A percentile compares a stretch with the other conserved stretches of the same genome.
Evolutionary conservation across 2,888 invertebrate genomes (phyloP).

Genomic region (Elmis aenea): DNA sequence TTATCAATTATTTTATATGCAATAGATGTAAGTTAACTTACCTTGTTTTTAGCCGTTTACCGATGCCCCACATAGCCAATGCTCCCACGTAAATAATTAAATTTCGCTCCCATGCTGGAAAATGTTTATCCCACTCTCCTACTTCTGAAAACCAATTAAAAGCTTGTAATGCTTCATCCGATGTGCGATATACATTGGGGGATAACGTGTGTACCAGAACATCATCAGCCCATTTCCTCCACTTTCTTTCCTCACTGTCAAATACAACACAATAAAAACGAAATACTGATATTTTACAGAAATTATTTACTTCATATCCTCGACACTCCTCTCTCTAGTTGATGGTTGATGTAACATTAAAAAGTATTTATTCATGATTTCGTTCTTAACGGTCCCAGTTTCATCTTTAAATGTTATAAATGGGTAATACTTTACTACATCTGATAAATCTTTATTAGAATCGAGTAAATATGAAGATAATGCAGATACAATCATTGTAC

Average conservation of each 20-base stretch:
- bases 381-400: slow-evolving; percentile 60
- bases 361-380: slow-evolving; percentile 84
- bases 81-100: slow-evolving; percentile 91
- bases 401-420: slow-evolving; percentile 63
- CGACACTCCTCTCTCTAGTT: slow-evolving; percentile 50
- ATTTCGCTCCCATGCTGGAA: slow-evolving; percentile 78
- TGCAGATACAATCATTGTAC: slow-evolving; percentile 87
- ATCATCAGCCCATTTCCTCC: slow-evolving; percentile 94
- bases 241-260: slow-evolving; percentile 84
- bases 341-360: slow-evolving; percentile 68
- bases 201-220: slow-evolving; percentile 89
- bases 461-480: slow-evolving; percentile 73
- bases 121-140: slow-evolving; percentile 88
- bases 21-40: slow-evolving; percentile 33
- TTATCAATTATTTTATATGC: background rate
- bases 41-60: slow-evolving; percentile 82
- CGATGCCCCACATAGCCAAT: slow-evolving; percentile 87
- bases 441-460: slow-evolving; percentile 54
- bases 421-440: slow-evolving; percentile 76
- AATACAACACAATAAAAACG: slow-evolving; percentile 14
- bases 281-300: slow-evolving; percentile 1
- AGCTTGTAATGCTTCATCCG: slow-evolving; percentile 79
- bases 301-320: slow-evolving; percentile 61
- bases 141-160: slow-evolving; percentile 92
- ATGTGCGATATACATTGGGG: slow-evolving; percentile 92